A percentile compares a stretch with the other conserved stretches of the same genome.
Conservation (phyloP, 2,888 invertebrate species). For the Hetaerina titia region DNA sequence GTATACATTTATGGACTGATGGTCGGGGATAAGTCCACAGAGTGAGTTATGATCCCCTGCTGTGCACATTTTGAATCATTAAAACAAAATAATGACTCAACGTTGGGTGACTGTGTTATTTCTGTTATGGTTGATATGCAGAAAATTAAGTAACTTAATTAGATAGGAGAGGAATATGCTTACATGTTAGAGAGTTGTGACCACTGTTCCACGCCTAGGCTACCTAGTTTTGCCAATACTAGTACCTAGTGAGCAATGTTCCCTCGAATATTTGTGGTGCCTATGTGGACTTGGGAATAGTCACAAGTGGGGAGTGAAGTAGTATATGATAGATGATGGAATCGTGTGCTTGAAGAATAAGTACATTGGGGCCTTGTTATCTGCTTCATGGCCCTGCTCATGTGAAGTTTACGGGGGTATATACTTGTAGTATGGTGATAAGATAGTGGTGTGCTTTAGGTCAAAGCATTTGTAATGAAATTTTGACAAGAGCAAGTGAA, state of each 20-base stretch:
- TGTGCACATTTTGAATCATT: conserved; percentile 49
- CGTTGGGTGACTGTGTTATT: conserved; percentile 20
- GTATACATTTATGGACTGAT: conserved; percentile 45
- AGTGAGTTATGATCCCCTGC: not conserved
- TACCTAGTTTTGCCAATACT: conserved; percentile 25
- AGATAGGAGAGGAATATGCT: not conserved
- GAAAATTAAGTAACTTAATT: not conserved
- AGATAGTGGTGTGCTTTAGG: not conserved
- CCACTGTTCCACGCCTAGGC: not conserved
- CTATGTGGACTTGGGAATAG: not conserved
- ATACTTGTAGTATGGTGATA: not conserved
- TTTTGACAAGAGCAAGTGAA: not conserved
- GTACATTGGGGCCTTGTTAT: not conserved
- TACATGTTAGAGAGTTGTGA: not conserved
- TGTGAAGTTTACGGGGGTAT: not conserved
- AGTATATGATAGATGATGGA: conserved; percentile 6
- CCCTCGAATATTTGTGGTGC: not conserved
- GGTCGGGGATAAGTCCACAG: conserved; percentile 40
- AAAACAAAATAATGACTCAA: conserved; percentile 43
- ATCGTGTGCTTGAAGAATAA: not conserved
- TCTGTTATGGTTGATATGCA: conserved; percentile 43
- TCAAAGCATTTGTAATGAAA: not conserved
- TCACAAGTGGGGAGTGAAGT: not conserved
- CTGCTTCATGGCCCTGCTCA: not conserved
- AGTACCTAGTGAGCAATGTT: conserved; percentile 22